Evolutionary conservation across 2,113 vertebrate species (phyloP), one percentile per base, ranked within the genome.

Genomic region (Pyrgilauda ruficollis): DNA sequence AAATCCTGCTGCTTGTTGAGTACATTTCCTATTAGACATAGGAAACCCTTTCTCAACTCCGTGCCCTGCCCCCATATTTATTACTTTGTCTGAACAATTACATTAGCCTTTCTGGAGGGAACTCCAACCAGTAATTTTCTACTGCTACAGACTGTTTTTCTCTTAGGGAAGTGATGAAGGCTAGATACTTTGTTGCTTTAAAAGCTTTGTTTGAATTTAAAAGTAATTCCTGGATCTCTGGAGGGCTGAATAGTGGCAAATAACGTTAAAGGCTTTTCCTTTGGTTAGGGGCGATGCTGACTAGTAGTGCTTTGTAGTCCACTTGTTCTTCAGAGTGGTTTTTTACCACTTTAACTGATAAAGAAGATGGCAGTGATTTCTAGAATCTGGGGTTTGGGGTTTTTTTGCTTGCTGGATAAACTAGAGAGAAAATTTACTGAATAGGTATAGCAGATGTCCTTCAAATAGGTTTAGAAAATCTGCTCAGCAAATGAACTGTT

Each of bases 51-150:
- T 70, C 8, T 28, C 41, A 26, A 16, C 26, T 18, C 30, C 8
- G 10, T 0, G 0, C 4, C 2, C 9, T 56, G 5, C 2, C 6
- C 3, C 3, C 7, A 1, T 26, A 14, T 77, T 75, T 88, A 39
- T 49, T 75, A 14, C 22, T 19, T 90, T 64, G 31, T 12, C 6
- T 74, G 28, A 80, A 70, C 15, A 64, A 49, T 56, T 7, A 24
- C 33, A n/a, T 61, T 61, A 85, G 59, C 52, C 5, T 88, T 91
- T 91, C 3, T 13, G 14, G 20, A 90, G n/a, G 56, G 20, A 27
- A 39, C 63, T 58, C 31, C n/a, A 23, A 58, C 68, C 7, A 58
- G 4, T 87, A 4, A n/a, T 22, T 78, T 84, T 78, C 22, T 67
- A 8, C 24, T 73, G 47, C 13, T 72, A 7, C 24, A 23, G 10